These are phyloP conservation scores for Zophobas morio DNA, from an alignment of 1,140 invertebrate genomes.

Conservation along the genomic window DNA sequence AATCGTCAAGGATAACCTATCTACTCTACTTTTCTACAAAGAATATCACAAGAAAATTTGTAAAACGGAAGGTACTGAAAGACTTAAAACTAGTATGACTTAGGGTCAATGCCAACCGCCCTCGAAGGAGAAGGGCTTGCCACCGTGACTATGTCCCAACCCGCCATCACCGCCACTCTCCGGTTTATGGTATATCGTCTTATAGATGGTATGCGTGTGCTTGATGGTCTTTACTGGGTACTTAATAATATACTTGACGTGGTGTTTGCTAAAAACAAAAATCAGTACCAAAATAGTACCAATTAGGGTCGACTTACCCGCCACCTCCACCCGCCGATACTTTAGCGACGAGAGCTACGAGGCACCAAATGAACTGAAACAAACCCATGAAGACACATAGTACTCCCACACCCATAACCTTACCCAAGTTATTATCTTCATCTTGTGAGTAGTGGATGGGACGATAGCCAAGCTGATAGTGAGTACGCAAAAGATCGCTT, in stretches of 20 bases:
- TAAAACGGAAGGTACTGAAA: neutral
- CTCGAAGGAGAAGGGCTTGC: slow-evolving; percentile 21
- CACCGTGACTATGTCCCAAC: slow-evolving; percentile 49
- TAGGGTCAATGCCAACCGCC: slow-evolving; percentile 36
- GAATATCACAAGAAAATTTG: slow-evolving; percentile 2
- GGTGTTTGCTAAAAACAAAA: slow-evolving; percentile 59
- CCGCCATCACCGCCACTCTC: slow-evolving; percentile 58
- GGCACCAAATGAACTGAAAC: slow-evolving; percentile 49
- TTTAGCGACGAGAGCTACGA: slow-evolving; percentile 36
- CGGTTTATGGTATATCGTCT: slow-evolving; percentile 71
- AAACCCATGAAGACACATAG: neutral
- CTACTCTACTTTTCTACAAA: slow-evolving; percentile 1
- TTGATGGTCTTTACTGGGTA: slow-evolving; percentile 76
- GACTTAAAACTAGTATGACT: neutral
- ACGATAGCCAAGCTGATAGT: slow-evolving; percentile 28
- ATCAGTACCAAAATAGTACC: neutral
- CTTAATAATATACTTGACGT: slow-evolving; percentile 75
- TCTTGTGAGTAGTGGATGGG: slow-evolving; percentile 23
- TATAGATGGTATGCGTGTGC: slow-evolving; percentile 77
- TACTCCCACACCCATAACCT: neutral
- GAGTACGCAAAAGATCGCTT: slow-evolving; percentile 25
- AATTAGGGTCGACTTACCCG: slow-evolving; percentile 19
- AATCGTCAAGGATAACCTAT: neutral
- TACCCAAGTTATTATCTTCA: slow-evolving; percentile 53
- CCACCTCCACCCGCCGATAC: slow-evolving; percentile 42